Conservation (phyloP, 2,113 vertebrate species). For the Columbina picui region DNA sequence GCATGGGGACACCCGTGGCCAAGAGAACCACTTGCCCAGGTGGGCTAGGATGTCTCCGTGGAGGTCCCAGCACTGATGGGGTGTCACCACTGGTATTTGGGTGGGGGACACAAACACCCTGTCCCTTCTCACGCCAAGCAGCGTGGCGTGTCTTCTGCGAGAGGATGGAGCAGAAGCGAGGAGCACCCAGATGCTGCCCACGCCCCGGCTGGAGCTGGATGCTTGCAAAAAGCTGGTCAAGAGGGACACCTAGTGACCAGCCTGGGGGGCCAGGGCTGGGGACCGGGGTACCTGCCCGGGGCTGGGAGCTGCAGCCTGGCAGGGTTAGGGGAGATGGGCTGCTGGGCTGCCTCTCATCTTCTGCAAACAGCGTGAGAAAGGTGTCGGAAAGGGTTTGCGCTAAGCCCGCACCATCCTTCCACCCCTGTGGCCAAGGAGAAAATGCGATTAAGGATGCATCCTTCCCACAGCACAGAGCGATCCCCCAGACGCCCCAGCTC, state of each 20-base stretch:
- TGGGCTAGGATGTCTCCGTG: neutral
- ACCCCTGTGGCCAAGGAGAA: neutral
- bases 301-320: neutral
- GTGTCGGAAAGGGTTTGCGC: neutral
- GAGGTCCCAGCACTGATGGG: neutral
- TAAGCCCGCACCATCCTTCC: neutral
- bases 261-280: neutral
- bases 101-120: neutral
- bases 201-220: neutral
- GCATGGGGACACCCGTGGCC: rapidly evolving
- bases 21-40: neutral
- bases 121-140: neutral
- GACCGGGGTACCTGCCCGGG: rapidly evolving
- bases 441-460: neutral
- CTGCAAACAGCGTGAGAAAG: neutral
- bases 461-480: neutral
- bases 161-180: neutral
- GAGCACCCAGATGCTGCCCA: neutral
- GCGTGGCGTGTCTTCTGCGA: neutral
- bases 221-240: neutral
- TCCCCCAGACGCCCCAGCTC: neutral
- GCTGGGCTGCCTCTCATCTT: neutral
- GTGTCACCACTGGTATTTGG: rapidly evolving
- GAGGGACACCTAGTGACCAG: conserved; percentile 51
- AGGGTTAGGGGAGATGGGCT: neutral